Percentiles rank a stretch among this genome's conserved stretches.
Evolutionary conservation across 2,888 invertebrate genomes (phyloP).

Genomic region (Heteropelma amictum): DNA sequence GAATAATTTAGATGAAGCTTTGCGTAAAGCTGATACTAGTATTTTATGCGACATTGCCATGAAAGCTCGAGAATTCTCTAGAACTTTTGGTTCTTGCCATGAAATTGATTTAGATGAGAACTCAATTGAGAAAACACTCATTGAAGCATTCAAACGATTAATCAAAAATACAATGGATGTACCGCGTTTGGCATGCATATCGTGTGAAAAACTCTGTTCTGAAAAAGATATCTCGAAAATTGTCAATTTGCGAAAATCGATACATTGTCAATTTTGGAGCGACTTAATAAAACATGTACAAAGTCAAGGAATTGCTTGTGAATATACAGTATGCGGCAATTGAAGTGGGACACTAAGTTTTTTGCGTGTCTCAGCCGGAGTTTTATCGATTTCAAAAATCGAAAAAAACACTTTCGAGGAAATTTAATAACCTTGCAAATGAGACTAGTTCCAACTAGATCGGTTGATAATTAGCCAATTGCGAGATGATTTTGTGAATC

Average conservation of each 20-base stretch:
- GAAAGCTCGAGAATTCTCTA: constrained; percentile 15
- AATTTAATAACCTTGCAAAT: too few species aligned
- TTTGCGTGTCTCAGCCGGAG: too few species aligned
- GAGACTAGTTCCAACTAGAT: too few species aligned
- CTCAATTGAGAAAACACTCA: constrained; percentile 30
- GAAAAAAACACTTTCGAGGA: too few species aligned
- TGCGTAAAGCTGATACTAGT: constrained; percentile 9
- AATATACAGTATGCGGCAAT: too few species aligned
- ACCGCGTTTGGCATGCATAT: constrained; percentile 50
- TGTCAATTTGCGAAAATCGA: constrained; percentile 28
- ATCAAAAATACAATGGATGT: constrained; percentile 51
- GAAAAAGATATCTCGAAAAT: constrained; percentile 43
- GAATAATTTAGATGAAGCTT: constrained; percentile 23
- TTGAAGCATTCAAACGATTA: constrained; percentile 46
- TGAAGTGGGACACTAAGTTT: too few species aligned
- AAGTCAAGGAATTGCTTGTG: background rate
- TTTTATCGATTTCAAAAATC: too few species aligned
- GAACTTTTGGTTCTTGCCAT: background rate
- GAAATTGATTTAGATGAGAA: constrained; percentile 54
- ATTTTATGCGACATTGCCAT: constrained; percentile 11
- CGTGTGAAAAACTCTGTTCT: constrained; percentile 58
- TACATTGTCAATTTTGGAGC: constrained; percentile 34
- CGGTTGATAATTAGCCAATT: too few species aligned
- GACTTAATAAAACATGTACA: constrained; percentile 26
- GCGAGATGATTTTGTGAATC: too few species aligned